Base-by-base conservation (phyloP, 2,113 vertebrate genomes). In the Dicentrarchus labrax region DNA sequence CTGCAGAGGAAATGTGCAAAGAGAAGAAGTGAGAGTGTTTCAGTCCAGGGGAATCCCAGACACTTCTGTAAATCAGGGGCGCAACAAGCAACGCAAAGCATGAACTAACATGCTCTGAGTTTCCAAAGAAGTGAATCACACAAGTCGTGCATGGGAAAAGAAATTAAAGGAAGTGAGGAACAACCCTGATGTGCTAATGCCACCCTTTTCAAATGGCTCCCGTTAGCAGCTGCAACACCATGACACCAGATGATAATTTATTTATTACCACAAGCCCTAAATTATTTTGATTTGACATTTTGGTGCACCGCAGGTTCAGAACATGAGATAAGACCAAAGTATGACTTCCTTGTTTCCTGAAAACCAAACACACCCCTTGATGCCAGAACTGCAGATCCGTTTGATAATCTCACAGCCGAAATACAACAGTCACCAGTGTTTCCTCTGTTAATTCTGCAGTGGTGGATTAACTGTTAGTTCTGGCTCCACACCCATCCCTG, bases 21-120 rank as follows among this genome's bases (percentile, higher is more conserved):
- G 78, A 86, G 68, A 84, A 93, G 92, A 89, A 90, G 84, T 88
- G 86, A 90, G 79, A 86, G 62, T 65, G 60, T 82, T 77, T 84
- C 64, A 80, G 68, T 86, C 70, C 75, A 84, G 88, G 93, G 90
- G 88, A 92, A 91, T 94, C 91, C 86, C 91, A 89, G 30, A 60
- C 80, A 85, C 76, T 92, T 93, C 76, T 91, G 82, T 79, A 92
- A 84, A 89, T 56, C 45, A 62, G 66, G 70, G 60, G 51, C 67
- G 72, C 77, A 86, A 82, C 73, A 76, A 84, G 70, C 76, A 68
- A 45, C 60, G 59, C 30, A 47, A 68, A 85, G 71, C 82, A 65
- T 88, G 79, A 89, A 85, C 68, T 53, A 73, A 86, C 80, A 80
- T 43, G 78, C 50, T 80, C 41, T 53, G 56, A 64, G 60, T 85